Conservation (phyloP, 1,140 invertebrate genomes). For the Riptortus pedestris region DNA sequence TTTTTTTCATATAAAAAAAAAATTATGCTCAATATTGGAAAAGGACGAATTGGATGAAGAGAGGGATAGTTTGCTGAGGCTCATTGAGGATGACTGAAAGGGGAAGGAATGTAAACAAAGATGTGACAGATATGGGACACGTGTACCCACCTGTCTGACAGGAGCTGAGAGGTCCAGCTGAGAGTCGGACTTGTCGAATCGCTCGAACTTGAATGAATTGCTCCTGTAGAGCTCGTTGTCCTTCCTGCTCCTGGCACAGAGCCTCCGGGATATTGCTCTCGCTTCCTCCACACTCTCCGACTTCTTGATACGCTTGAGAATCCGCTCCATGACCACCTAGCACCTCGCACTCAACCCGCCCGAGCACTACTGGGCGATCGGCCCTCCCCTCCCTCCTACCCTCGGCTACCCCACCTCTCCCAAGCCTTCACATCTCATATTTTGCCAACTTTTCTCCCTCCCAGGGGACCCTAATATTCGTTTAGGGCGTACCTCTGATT, state of each 20-base stretch:
- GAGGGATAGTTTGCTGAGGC: no score
- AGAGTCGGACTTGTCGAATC: constrained; percentile 58
- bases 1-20: no score
- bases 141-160: constrained; percentile 26
- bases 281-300: not conserved
- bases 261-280: constrained; percentile 20
- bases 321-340: constrained; percentile 5
- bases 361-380: not conserved
- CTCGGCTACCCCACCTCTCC: not conserved
- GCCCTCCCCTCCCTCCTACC: not conserved
- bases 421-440: not conserved
- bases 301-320: constrained; percentile 11
- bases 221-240: constrained; percentile 73
- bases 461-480: no score
- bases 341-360: not conserved
- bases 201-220: constrained; percentile 74
- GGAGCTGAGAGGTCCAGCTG: constrained; percentile 35
- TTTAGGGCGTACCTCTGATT: no score
- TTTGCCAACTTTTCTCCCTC: no score
- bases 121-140: no score
- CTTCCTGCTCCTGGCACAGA: constrained; percentile 36
- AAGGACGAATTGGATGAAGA: no score
- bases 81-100: not conserved
- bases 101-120: not conserved
- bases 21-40: no score